These are phyloP conservation scores for Altica lythri DNA, from an alignment of 2,888 invertebrate genomes.

Conservation along the genomic window DNA sequence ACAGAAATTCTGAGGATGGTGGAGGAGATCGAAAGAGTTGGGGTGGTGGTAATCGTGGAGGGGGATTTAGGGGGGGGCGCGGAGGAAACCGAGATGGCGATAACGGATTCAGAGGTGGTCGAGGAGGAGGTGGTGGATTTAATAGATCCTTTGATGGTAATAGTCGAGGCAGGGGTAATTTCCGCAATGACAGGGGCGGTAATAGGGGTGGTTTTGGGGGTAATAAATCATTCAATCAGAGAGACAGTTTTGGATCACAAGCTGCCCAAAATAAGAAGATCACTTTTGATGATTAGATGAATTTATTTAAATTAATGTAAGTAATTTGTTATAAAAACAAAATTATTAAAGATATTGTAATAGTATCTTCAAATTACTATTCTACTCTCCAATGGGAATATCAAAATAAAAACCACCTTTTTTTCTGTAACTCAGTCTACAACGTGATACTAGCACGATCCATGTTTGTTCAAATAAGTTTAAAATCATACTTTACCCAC, in stretches of 20 bases:
- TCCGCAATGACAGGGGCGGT: slow-evolving; percentile 48
- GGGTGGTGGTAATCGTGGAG: slow-evolving; percentile 37
- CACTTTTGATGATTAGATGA: slow-evolving; percentile 62
- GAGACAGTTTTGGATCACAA: slow-evolving; percentile 66
- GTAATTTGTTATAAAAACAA: slow-evolving; percentile 23
- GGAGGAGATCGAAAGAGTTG: slow-evolving; percentile 14
- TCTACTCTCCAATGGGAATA: too few relatives aligned
- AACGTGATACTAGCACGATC: too few relatives aligned
- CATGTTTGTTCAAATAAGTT: too few relatives aligned
- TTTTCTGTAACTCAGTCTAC: too few relatives aligned
- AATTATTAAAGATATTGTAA: too few relatives aligned
- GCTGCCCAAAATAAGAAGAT: slow-evolving; percentile 77
- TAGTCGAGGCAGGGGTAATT: slow-evolving; percentile 36
- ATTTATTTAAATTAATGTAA: slow-evolving; percentile 36
- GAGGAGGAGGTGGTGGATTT: slow-evolving; percentile 37
- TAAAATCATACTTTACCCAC: too few relatives aligned
- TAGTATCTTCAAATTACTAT: too few relatives aligned
- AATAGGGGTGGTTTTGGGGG: slow-evolving; percentile 38
- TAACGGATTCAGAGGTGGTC: slow-evolving; percentile 33
- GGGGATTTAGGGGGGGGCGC: slow-evolving; percentile 25
- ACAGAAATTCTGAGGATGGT: slow-evolving; percentile 11
- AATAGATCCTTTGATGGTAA: too few relatives aligned
- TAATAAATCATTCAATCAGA: slow-evolving; percentile 60
- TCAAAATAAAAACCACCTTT: too few relatives aligned
- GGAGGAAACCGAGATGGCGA: slow-evolving; percentile 6